Base-by-base conservation (phyloP, 2,113 vertebrate genomes). In the Oryzias curvinotus region DNA sequence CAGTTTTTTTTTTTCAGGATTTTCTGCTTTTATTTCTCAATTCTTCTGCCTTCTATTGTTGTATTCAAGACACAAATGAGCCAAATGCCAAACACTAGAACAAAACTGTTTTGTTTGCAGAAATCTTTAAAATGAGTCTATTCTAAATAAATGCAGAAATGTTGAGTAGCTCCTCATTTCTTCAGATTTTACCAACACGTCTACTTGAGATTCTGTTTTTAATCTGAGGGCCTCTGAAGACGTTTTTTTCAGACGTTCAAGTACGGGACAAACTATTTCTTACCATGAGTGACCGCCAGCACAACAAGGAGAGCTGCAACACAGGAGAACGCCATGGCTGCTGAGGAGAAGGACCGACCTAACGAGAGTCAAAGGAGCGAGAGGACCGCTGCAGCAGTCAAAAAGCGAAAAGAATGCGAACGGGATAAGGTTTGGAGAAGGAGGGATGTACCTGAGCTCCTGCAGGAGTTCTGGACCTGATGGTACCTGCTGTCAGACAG, bases 261-360 rank as follows among this genome's bases (percentile, higher is more conserved):
- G 13, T 46, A 5, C 14, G 17, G 14, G 14, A 19, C 55, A 14
- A 10, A 65, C 46, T 26, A 1, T 10, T 10, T 19, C 44, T 77
- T 69, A 91, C 87, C 83, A 7, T 82, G 42, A 44, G 54, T 52
- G 28, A 87, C 62, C 46, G 81, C 85, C 78, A 90, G 75, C 16
- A 79, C 53, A 15, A 83, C 51, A 13, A 82, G 23, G 52, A 90
- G 52, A 55, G 80, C 17, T 16, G 74, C 54, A 7, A 83, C 42
- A 0, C 86, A 48, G 56, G 81, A 69, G 74, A 83, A 60, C 45
- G 83, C 90, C 89, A 92, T 92, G 83, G 30, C 71, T 81, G 74
- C 75, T 46, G 71, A 64, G 53, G 68, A 65, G 52, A 2, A 16
- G 59, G 21, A 23, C 4, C 52, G 57, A 49, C 57, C 78, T 85